phyloP scores from a whole-genome alignment of 2,888 invertebrate genomes.

The Drosophila histrio region DNA sequence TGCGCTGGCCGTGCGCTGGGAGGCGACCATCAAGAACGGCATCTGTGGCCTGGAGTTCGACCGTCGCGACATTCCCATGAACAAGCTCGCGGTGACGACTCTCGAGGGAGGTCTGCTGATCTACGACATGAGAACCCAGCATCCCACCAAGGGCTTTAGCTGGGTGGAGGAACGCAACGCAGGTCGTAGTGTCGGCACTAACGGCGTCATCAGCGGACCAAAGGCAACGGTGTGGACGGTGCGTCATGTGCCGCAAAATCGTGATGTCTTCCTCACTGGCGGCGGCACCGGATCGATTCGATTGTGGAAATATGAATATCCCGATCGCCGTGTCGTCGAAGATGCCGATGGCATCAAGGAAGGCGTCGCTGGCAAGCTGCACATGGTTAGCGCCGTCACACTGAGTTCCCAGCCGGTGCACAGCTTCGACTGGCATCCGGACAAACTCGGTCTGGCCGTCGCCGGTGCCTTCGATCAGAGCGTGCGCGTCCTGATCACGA shows the following conservation, averaged over 20 bases:
- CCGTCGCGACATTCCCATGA: slow-evolving; percentile 96
- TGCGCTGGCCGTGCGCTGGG: slow-evolving; percentile 93
- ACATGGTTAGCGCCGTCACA: slow-evolving; percentile 91
- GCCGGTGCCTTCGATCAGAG: slow-evolving; percentile 97
- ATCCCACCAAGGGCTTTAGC: slow-evolving; percentile 94
- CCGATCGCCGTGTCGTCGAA: slow-evolving; percentile 89
- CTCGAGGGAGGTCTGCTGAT: slow-evolving; percentile 95
- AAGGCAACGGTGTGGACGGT: slow-evolving; percentile 95
- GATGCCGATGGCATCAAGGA: slow-evolving; percentile 89
- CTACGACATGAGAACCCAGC: slow-evolving; percentile 94
- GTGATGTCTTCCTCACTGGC: slow-evolving; percentile 95
- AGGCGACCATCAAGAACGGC: slow-evolving; percentile 96
- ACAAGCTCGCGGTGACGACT: slow-evolving; percentile 95
- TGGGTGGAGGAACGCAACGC: slow-evolving; percentile 85
- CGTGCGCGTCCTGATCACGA: slow-evolving; percentile 93
- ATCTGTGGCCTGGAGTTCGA: slow-evolving; percentile 96
- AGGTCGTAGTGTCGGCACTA: slow-evolving; percentile 83
- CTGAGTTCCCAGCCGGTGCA: slow-evolving; percentile 95
- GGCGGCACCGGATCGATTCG: slow-evolving; percentile 95
- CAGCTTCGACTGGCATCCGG: slow-evolving; percentile 95
- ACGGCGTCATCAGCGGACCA: slow-evolving; percentile 86
- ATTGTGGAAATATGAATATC: slow-evolving; percentile 98
- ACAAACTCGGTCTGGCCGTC: slow-evolving; percentile 94
- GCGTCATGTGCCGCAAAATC: slow-evolving; percentile 95
- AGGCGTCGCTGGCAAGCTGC: slow-evolving; percentile 91